Evolutionary conservation across 2,888 invertebrate species (phyloP).

Genomic region (Polydesmus complanatus): DNA sequence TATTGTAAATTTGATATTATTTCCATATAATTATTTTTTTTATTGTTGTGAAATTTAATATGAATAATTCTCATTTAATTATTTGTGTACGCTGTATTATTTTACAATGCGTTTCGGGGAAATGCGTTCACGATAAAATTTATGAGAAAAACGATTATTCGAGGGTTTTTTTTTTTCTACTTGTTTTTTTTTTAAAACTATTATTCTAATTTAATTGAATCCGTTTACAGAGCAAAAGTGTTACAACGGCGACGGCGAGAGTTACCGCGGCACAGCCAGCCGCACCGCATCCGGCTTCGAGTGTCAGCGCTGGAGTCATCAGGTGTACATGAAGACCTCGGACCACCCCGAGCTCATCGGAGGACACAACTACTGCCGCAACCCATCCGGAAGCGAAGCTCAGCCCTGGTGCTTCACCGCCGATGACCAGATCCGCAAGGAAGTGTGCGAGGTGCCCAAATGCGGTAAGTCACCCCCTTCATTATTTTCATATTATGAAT

Average conservation of each 20-base stretch:
- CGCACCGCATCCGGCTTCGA: slow-evolving; percentile 39
- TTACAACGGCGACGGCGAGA: slow-evolving; percentile 37
- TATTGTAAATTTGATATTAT: too few species aligned
- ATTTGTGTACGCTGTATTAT: too few species aligned
- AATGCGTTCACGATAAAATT: too few species aligned
- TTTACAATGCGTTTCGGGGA: too few species aligned
- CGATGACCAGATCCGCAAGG: slow-evolving; percentile 49
- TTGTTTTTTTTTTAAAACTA: too few species aligned
- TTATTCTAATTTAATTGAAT: too few species aligned
- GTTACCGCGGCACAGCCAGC: slow-evolving; percentile 54
- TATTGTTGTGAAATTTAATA: too few species aligned
- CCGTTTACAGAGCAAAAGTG: slow-evolving; percentile 77
- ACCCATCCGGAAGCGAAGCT: slow-evolving; percentile 64
- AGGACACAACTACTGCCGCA: slow-evolving; percentile 75
- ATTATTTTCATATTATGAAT: too few species aligned
- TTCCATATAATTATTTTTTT: too few species aligned
- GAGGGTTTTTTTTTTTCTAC: too few species aligned
- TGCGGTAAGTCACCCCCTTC: slow-evolving; percentile 49
- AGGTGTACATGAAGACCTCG: slow-evolving; percentile 56
- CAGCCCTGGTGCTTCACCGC: slow-evolving; percentile 78
- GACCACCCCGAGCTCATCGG: slow-evolving; percentile 73
- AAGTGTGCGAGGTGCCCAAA: slow-evolving; percentile 72
- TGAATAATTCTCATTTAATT: too few species aligned
- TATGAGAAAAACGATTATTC: too few species aligned
- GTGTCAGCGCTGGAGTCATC: slow-evolving; percentile 76